phyloP scores from a whole-genome alignment of 2,113 vertebrate genomes.

The Origma solitaria region DNA sequence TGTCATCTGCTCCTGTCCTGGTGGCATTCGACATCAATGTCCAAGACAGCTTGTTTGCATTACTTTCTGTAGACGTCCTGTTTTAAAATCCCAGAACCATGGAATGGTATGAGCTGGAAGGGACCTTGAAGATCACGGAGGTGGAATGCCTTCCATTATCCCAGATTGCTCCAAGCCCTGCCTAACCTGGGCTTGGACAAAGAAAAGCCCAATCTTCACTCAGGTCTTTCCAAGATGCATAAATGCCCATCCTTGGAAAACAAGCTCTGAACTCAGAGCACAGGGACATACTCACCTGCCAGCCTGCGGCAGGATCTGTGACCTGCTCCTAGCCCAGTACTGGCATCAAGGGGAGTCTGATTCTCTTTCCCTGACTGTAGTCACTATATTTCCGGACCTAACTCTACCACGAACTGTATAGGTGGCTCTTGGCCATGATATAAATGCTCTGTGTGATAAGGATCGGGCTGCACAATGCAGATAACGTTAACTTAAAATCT shows the following conservation, averaged over 20 bases:
- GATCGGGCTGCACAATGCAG: background rate
- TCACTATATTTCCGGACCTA: background rate
- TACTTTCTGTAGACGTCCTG: background rate
- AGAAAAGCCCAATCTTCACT: background rate
- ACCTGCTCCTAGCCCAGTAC: rapidly evolving
- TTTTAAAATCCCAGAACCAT: background rate
- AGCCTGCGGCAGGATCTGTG: rapidly evolving
- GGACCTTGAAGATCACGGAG: background rate
- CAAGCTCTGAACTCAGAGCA: background rate
- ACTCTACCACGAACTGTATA: too few species aligned
- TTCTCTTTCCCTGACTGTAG: rapidly evolving
- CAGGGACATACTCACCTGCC: rapidly evolving
- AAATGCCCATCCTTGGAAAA: background rate
- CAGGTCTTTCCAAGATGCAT: background rate
- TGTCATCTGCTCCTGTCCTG: background rate
- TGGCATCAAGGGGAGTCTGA: background rate
- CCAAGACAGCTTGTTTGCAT: background rate
- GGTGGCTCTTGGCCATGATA: too few species aligned
- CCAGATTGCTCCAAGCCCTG: background rate
- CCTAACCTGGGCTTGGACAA: background rate
- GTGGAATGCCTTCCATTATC: background rate
- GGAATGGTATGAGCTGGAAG: background rate
- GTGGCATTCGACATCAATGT: background rate
- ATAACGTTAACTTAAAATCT: rapidly evolving
- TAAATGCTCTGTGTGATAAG: background rate